These are phyloP conservation scores for Istiophorus platypterus DNA, from an alignment of 2,113 vertebrate genomes.

Conservation along the genomic window DNA sequence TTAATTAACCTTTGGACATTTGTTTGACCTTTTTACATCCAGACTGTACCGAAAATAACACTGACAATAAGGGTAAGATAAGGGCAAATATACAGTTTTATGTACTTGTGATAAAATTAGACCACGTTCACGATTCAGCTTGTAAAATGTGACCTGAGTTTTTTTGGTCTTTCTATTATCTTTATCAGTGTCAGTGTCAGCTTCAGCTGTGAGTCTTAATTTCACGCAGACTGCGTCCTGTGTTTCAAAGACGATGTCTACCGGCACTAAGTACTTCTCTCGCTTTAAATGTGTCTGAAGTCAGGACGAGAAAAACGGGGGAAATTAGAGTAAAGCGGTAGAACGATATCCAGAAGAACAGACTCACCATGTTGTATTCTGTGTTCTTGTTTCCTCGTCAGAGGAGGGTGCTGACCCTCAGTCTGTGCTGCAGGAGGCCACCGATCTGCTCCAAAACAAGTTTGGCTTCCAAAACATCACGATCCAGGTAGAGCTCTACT, in stretches of 20 bases:
- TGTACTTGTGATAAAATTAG: no score
- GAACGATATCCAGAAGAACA: no score
- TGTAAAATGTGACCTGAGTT: no score
- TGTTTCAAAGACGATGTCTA: not conserved
- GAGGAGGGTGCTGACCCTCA: conserved; percentile 86
- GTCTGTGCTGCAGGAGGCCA: conserved; percentile 89
- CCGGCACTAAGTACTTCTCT: not conserved
- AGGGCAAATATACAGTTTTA: no score
- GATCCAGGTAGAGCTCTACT: conserved; percentile 92
- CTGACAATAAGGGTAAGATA: no score
- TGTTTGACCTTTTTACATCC: no score
- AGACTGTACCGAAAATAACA: no score
- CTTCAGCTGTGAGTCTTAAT: not conserved
- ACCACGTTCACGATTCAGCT: no score
- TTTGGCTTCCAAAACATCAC: conserved; percentile 92
- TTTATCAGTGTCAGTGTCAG: no score
- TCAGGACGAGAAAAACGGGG: not conserved
- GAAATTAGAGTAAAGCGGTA: no score
- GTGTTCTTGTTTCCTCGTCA: conserved; percentile 51
- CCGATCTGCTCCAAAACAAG: conserved; percentile 86
- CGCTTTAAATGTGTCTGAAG: not conserved
- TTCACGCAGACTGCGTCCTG: not conserved
- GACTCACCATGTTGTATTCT: not conserved
- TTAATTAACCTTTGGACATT: no score
- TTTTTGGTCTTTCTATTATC: no score